Conservation (phyloP, 2,888 invertebrate genomes). For the Cynaeus angustus region DNA sequence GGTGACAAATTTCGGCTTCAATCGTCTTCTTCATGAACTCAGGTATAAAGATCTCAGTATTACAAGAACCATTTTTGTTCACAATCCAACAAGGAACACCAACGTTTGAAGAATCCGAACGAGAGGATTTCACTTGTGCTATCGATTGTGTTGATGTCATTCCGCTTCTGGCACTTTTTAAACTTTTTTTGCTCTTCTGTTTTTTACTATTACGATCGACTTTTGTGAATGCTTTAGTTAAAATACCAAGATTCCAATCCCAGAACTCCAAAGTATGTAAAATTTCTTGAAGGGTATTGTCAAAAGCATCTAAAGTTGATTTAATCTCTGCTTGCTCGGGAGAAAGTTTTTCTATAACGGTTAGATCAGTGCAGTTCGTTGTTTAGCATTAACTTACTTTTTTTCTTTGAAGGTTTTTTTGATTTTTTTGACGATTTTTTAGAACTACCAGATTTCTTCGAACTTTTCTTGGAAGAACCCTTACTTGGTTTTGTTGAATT, state of each 20-base stretch:
- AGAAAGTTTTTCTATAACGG: conserved; percentile 50
- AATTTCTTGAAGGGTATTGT: conserved; percentile 55
- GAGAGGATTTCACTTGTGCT: not conserved
- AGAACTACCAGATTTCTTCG: conserved; percentile 31
- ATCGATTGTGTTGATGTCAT: not conserved
- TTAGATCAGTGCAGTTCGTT: not conserved
- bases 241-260: conserved; percentile 57
- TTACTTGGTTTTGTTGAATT: not conserved
- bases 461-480: conserved; percentile 13
- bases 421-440: conserved; percentile 25
- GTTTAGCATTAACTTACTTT: not conserved
- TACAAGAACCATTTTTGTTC: not conserved
- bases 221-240: conserved; percentile 20
- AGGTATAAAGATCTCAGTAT: not conserved
- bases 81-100: conserved; percentile 37
- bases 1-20: conserved; percentile 3
- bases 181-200: conserved; percentile 21
- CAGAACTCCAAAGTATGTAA: conserved; percentile 62
- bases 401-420: conserved; percentile 10
- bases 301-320: conserved; percentile 56
- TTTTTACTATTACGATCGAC: not conserved
- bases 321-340: conserved; percentile 52
- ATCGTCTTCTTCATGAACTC: conserved; percentile 11
- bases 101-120: conserved; percentile 18
- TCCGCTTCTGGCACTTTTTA: conserved; percentile 7